Percentiles rank a stretch among this genome's conserved stretches.
These are phyloP conservation scores for Empidonax alnorum DNA, from an alignment of 2,113 vertebrate genomes.

Conservation along the genomic window DNA sequence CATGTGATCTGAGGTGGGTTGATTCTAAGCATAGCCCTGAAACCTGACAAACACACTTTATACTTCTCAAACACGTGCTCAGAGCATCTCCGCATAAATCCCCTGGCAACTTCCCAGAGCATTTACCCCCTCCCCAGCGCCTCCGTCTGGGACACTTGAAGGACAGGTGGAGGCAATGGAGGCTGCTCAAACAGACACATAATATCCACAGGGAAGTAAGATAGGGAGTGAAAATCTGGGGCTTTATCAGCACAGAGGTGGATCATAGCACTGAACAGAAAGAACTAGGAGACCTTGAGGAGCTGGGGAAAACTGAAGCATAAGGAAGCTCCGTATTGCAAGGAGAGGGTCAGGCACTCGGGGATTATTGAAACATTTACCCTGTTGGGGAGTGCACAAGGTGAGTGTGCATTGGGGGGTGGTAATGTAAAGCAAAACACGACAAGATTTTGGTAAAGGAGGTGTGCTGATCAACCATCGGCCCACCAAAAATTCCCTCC, in stretches of 20 bases:
- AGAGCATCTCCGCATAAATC: background rate
- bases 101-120: background rate
- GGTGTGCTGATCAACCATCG: background rate
- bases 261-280: background rate
- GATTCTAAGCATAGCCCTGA: background rate
- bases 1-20: background rate
- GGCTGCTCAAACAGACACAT: background rate
- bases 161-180: background rate
- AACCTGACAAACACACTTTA: background rate
- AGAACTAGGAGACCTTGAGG: background rate
- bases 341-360: too few species aligned
- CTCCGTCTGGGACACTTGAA: background rate
- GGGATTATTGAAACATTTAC: background rate
- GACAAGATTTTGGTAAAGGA: background rate
- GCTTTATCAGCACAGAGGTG: background rate
- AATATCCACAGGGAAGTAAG: background rate
- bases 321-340: background rate
- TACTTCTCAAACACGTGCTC: background rate
- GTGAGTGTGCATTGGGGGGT: background rate
- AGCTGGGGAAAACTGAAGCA: background rate
- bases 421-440: background rate
- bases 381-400: background rate
- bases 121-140: rapidly evolving
- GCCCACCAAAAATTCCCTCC: background rate
- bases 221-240: background rate